Percentiles rank a stretch among this genome's conserved stretches.
Conservation (phyloP, 2,113 vertebrate genomes). For the Crotalus helleri region DNA sequence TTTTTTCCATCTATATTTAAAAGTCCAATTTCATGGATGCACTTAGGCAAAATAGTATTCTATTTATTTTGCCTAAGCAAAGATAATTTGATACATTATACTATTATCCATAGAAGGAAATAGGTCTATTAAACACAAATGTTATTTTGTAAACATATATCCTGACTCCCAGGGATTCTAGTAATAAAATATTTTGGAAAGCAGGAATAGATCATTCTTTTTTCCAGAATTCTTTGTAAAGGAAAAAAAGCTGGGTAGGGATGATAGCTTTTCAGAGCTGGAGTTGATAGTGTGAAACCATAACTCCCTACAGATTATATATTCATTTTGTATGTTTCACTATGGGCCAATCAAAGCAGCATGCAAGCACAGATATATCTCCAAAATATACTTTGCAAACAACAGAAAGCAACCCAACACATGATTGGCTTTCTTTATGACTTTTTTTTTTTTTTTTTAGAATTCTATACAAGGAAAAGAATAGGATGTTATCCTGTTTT, state of each 20-base stretch:
- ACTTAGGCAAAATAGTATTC: slow-evolving; percentile 32
- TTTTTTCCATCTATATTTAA: slow-evolving; percentile 18
- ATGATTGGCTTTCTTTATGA: background rate
- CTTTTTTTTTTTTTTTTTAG: background rate
- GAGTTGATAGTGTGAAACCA: background rate
- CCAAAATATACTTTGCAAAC: background rate
- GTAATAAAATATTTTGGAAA: slow-evolving; percentile 40
- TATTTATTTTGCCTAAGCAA: slow-evolving; percentile 25
- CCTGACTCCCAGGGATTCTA: slow-evolving; percentile 41
- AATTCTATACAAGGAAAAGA: background rate
- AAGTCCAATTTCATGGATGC: background rate
- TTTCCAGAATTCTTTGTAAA: slow-evolving; percentile 10
- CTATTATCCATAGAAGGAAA: slow-evolving; percentile 28
- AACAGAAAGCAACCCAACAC: background rate
- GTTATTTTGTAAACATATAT: slow-evolving; percentile 38
- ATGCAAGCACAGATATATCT: background rate
- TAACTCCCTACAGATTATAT: background rate
- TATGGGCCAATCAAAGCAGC: background rate
- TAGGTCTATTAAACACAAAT: slow-evolving; percentile 46
- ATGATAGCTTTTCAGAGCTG: background rate
- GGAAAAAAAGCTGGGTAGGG: background rate
- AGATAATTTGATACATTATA: slow-evolving; percentile 41
- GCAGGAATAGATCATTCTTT: slow-evolving; percentile 23
- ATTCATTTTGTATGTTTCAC: background rate
- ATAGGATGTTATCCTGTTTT: background rate